Evolutionary conservation across 2,113 vertebrate species (phyloP).

Genomic region (Toxostoma redivivum): DNA sequence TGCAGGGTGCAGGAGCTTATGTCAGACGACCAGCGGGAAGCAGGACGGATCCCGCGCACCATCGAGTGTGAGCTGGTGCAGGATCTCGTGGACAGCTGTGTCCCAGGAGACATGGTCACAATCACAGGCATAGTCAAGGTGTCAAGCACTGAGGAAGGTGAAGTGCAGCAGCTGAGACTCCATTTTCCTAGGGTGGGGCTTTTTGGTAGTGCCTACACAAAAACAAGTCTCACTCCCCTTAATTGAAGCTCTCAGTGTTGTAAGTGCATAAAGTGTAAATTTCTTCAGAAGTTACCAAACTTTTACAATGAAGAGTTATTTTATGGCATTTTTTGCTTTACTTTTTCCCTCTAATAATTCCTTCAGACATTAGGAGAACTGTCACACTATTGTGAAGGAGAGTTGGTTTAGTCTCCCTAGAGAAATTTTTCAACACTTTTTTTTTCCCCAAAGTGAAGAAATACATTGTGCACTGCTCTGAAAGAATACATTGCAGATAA

Average conservation of each 20-base stretch:
- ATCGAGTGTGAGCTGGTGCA: constrained; percentile 93
- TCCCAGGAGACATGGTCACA: constrained; percentile 92
- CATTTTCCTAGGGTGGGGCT: not conserved
- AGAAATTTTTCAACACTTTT: not conserved
- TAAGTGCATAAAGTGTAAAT: not conserved
- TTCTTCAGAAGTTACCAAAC: not conserved
- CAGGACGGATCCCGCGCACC: constrained; percentile 92
- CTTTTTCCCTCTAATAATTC: not conserved
- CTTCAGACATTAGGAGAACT: not conserved
- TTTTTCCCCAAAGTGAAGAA: not conserved
- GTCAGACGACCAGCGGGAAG: constrained; percentile 89
- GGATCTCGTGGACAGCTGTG: constrained; percentile 94
- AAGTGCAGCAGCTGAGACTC: not conserved
- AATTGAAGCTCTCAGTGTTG: not conserved
- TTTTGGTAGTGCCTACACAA: not conserved
- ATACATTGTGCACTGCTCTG: not conserved
- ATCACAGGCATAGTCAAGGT: constrained; percentile 90
- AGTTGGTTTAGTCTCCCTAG: not conserved
- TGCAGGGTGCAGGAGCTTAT: constrained; percentile 92
- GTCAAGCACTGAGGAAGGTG: constrained; percentile 87
- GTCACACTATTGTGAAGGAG: not conserved
- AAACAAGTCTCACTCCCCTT: not conserved
- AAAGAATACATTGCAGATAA: not conserved
- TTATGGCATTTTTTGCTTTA: not conserved
- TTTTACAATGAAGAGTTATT: not conserved